These are phyloP conservation scores for Menidia beryllina DNA, from an alignment of 2,113 vertebrate genomes.

Conservation along the genomic window DNA sequence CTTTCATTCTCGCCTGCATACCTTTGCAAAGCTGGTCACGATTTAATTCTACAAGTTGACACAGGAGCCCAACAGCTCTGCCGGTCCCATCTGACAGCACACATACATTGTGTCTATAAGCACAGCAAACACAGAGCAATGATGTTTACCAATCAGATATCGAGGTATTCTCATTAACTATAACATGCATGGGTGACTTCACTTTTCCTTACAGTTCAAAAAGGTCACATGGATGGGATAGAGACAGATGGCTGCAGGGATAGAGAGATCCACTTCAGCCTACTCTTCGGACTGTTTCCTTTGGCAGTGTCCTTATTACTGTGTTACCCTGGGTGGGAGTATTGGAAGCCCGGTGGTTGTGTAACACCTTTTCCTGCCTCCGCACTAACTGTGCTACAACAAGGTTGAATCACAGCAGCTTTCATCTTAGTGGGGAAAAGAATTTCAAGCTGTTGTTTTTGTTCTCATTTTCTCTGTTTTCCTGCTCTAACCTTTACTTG, in stretches of 20 bases:
- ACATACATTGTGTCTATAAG: constrained; percentile 24
- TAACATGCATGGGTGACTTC: not conserved
- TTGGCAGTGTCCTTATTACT: constrained; percentile 48
- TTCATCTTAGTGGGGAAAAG: constrained; percentile 23
- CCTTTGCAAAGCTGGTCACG: constrained; percentile 36
- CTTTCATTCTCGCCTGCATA: constrained; percentile 52
- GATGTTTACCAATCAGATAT: constrained; percentile 13
- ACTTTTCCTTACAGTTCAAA: constrained; percentile 5
- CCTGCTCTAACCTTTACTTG: not conserved
- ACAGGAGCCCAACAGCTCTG: constrained; percentile 41
- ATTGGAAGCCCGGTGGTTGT: constrained; percentile 64
- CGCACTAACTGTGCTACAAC: constrained; percentile 59
- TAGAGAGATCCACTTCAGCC: constrained; percentile 52
- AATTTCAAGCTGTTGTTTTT: constrained; percentile 9
- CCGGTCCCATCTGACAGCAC: constrained; percentile 35
- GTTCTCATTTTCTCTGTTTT: not conserved
- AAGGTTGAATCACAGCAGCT: constrained; percentile 58
- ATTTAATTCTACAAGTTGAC: constrained; percentile 54
- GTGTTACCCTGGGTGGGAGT: constrained; percentile 61
- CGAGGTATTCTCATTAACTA: not conserved
- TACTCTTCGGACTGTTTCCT: constrained; percentile 51
- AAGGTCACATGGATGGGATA: constrained; percentile 30
- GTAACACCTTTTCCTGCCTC: constrained; percentile 71
- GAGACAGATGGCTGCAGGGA: constrained; percentile 49
- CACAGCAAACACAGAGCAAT: constrained; percentile 10